Conservation (phyloP, 64 coral and sea anemone genomes). For the Porites australiensis region DNA sequence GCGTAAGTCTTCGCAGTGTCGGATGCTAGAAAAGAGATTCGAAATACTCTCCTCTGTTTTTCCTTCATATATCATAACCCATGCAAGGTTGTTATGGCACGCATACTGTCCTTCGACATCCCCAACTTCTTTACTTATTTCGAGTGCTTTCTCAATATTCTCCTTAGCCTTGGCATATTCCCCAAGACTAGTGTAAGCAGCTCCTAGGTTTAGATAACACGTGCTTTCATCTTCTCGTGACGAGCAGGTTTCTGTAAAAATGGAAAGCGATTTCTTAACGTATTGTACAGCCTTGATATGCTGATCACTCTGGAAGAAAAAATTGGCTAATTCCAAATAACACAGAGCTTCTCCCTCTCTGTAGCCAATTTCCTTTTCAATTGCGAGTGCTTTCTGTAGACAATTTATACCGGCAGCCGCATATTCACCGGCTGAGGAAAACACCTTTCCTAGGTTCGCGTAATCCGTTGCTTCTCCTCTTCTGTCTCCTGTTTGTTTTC, state of each 20-base stretch:
- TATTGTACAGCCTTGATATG: too few relatives aligned
- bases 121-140: conserved; percentile 17
- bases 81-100: neutral
- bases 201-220: neutral
- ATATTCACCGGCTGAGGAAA: too few relatives aligned
- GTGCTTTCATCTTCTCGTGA: too few relatives aligned
- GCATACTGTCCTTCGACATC: neutral
- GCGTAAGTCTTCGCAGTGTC: neutral
- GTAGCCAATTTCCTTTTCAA: too few relatives aligned
- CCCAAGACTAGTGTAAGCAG: neutral
- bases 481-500: conserved; percentile 21
- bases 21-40: neutral
- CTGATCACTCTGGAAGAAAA: too few relatives aligned
- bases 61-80: neutral
- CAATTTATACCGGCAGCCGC: too few relatives aligned
- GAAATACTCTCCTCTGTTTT: neutral
- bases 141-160: neutral
- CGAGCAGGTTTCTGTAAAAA: too few relatives aligned
- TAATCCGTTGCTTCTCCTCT: conserved; percentile 2
- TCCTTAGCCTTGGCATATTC: neutral
- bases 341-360: too few relatives aligned
- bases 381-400: too few relatives aligned
- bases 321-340: too few relatives aligned
- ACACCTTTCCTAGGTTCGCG: neutral
- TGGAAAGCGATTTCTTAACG: too few relatives aligned